These are phyloP conservation scores for Phaetusa simplex DNA, from an alignment of 2,113 vertebrate genomes.

Conservation along the genomic window DNA sequence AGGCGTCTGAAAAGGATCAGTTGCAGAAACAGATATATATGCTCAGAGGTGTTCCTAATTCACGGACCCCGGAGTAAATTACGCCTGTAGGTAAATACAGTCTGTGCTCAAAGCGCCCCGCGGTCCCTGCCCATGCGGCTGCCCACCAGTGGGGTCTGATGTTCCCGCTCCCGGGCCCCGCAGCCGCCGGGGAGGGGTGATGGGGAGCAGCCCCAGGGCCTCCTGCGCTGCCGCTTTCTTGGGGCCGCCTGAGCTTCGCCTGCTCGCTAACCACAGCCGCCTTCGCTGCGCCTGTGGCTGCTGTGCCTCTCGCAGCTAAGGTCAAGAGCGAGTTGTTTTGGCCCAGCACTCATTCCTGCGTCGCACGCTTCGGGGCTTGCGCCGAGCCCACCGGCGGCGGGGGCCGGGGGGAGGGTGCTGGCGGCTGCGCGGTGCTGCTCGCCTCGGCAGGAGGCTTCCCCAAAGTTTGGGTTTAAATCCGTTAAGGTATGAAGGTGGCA, in stretches of 20 bases:
- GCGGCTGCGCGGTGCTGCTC: neutral
- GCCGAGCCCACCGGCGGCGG: neutral
- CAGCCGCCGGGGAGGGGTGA: neutral
- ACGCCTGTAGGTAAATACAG: neutral
- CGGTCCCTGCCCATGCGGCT: neutral
- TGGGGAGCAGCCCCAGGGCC: neutral
- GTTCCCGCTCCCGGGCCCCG: neutral
- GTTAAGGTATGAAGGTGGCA: neutral
- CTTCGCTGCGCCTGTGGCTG: neutral
- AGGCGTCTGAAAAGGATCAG: neutral
- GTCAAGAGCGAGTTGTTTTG: neutral
- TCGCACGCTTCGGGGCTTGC: neutral
- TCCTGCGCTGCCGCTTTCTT: neutral
- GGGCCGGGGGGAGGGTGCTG: neutral
- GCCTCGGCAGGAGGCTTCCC: neutral
- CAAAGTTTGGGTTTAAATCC: neutral
- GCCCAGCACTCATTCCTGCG: neutral
- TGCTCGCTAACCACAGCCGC: neutral
- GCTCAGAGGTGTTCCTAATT: neutral
- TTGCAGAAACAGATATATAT: neutral
- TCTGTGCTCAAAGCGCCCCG: rapidly evolving
- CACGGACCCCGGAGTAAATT: neutral
- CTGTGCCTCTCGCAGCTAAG: neutral
- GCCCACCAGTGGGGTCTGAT: neutral
- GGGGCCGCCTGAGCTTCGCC: neutral